These are phyloP conservation scores for Coregonus ussuriensis DNA, from an alignment of 2,797 vertebrate genomes.

Conservation along the genomic window DNA sequence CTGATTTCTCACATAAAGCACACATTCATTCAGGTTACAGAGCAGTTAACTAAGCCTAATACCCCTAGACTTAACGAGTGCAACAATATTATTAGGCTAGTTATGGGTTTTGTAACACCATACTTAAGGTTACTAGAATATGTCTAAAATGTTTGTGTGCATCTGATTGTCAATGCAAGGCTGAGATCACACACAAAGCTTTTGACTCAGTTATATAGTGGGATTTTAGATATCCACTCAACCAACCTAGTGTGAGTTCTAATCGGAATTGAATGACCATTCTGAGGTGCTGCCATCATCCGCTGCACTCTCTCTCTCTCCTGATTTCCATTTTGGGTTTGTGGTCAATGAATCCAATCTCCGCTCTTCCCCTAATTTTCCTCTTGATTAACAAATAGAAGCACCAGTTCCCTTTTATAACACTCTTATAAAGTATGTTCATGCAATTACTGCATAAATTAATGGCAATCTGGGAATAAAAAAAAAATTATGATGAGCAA, in stretches of 20 bases:
- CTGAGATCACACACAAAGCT: not conserved
- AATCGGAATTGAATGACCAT: not conserved
- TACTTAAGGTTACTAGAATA: no score
- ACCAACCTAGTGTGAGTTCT: not conserved
- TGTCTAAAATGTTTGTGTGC: not conserved
- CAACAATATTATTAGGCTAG: no score
- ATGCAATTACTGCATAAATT: constrained; percentile 64
- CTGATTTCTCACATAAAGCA: no score
- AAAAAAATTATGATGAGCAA: constrained; percentile 52
- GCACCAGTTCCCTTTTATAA: constrained; percentile 55
- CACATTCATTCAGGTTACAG: no score
- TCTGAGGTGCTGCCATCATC: constrained; percentile 2
- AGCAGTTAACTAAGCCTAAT: no score
- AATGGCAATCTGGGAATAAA: constrained; percentile 52
- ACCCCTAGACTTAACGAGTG: no score
- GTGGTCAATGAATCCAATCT: constrained; percentile 56
- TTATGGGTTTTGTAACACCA: no score
- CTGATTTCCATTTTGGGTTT: constrained; percentile 40
- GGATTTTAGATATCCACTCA: not conserved
- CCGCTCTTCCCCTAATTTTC: constrained; percentile 52
- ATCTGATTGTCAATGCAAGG: not conserved
- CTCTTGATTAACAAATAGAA: constrained; percentile 65
- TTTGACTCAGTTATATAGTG: not conserved
- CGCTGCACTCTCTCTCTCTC: constrained; percentile 14
- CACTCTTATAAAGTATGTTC: constrained; percentile 51